Evolutionary conservation across 2,888 invertebrate species (phyloP), one percentile per base, ranked within the genome.

Genomic region (Agrochola litura): DNA sequence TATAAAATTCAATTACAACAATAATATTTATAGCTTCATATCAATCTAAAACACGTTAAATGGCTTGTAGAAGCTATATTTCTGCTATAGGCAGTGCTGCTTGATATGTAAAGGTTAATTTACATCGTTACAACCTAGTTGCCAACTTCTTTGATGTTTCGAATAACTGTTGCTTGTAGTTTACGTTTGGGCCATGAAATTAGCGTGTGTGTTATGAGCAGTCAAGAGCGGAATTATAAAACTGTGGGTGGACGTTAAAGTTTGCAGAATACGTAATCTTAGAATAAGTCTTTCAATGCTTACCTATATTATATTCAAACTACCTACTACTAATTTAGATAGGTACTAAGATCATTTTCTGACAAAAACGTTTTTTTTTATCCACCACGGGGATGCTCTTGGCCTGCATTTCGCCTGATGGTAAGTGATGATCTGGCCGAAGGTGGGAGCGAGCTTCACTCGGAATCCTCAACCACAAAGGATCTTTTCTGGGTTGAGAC

Each of bases 51-150:
- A 56, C 52, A 58, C n/a, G 16, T 60, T n/a, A 0, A 63, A 61
- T 60, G 56, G 14, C 56, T 60, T 65, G 2, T 49, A 37, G 5
- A 12, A 6, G 61, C 6, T 58, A 12, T 70, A 63, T 69, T 49
- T 63, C 30, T 52, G 63, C 10, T 49, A 56, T 19, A 30, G 25
- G 19, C 71, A 37, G 63, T 74, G 25, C 12, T 71, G 52, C 68
- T 74, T 73, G 37, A 61, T 46, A 52, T 25, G 52, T 73, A 78
- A 83, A 83, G 74, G 71, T 76, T 74, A 68, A 84, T 79, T 66
- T 66, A 60, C 30, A 82, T 77, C 54, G 77, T 83, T 79, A 76
- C 77, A 81, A 73, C 58, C 79, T 79, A 83, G 76, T 83, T 81
- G 76, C 46, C 54, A 71, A 60, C 41, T 61, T 65, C 49, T 84